Conservation (phyloP, 2,113 vertebrate genomes). For the Platysteira castanea region DNA sequence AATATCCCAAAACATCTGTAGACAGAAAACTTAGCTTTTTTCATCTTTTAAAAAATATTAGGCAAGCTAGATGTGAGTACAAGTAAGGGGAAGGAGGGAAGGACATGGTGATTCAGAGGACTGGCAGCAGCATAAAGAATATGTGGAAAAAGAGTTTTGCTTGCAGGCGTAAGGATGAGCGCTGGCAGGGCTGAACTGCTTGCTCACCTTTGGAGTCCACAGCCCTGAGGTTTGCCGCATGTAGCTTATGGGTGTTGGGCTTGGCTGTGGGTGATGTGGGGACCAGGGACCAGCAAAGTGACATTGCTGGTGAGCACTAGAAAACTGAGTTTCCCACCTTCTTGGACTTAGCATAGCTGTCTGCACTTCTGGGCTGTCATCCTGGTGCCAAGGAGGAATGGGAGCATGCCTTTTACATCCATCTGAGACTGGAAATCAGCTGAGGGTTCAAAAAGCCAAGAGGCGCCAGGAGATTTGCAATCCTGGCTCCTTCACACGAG, state of each 20-base stretch:
- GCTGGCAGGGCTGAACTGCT: background rate
- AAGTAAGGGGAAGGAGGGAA: background rate
- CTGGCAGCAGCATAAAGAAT: constrained; percentile 33
- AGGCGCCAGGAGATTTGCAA: background rate
- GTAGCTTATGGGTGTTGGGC: background rate
- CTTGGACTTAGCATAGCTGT: background rate
- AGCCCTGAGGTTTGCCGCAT: background rate
- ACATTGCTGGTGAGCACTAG: background rate
- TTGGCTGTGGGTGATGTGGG: rapidly evolving
- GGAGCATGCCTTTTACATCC: background rate
- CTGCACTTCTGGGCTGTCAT: background rate
- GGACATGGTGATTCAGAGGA: background rate
- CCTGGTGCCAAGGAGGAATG: background rate
- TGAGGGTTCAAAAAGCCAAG: background rate
- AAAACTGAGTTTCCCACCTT: background rate
- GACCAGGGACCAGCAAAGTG: rapidly evolving
- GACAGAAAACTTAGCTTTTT: background rate
- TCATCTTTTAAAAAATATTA: background rate
- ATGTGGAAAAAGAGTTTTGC: background rate
- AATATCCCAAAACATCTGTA: background rate
- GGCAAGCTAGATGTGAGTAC: background rate
- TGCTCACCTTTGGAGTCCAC: background rate
- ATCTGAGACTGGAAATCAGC: background rate
- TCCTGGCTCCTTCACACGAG: background rate
- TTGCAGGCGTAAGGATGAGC: background rate